Evolutionary conservation across 2,888 invertebrate genomes (phyloP).

Genomic region (Xestia ashworthii): DNA sequence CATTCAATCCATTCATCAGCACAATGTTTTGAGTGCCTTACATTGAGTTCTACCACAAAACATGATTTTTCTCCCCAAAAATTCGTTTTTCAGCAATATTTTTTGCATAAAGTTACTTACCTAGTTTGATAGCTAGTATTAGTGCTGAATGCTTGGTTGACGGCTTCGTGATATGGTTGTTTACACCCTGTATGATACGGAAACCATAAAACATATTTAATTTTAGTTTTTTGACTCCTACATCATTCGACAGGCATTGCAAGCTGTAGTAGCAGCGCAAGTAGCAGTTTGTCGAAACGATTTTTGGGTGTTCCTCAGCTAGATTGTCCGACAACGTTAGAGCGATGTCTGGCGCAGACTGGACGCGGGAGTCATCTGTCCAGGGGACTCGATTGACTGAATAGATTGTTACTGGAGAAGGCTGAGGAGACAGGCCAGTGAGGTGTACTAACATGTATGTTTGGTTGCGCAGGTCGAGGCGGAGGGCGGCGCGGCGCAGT

Average conservation of each 20-base stretch:
- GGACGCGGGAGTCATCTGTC: not conserved
- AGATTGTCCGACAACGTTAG: not conserved
- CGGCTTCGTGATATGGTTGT: too few relatives aligned
- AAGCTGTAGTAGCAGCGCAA: not conserved
- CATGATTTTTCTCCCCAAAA: too few relatives aligned
- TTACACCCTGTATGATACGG: too few relatives aligned
- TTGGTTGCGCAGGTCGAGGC: constrained; percentile 78
- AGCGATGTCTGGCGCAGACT: not conserved
- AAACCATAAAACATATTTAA: too few relatives aligned
- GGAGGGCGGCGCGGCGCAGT: constrained; percentile 76
- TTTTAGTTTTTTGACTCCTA: not conserved
- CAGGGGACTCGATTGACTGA: not conserved
- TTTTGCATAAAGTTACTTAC: too few relatives aligned
- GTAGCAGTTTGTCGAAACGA: not conserved
- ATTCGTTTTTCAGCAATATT: too few relatives aligned
- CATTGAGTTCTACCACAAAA: too few relatives aligned
- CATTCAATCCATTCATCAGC: too few relatives aligned
- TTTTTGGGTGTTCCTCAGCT: not conserved
- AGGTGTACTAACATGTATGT: not conserved
- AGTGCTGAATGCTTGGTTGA: too few relatives aligned
- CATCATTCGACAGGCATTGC: not conserved
- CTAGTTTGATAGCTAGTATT: too few relatives aligned
- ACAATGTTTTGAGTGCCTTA: too few relatives aligned
- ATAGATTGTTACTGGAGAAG: not conserved
- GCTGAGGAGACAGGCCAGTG: not conserved